Percentiles rank a stretch among this genome's conserved stretches.
Evolutionary conservation across 2,888 invertebrate genomes (phyloP).

Genomic region (Onthophagus sagittarius): DNA sequence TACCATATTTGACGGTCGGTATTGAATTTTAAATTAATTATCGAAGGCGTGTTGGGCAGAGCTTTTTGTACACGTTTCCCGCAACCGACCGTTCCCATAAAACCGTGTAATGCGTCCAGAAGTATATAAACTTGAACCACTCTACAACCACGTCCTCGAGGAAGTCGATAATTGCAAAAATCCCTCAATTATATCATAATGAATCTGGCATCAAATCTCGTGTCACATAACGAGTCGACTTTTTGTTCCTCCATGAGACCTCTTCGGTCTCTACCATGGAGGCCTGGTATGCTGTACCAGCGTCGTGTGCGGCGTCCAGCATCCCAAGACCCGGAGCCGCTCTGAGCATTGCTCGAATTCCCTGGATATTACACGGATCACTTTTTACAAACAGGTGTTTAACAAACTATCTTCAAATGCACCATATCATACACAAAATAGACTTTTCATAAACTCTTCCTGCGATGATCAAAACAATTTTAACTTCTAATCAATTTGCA

Average conservation of each 20-base stretch:
- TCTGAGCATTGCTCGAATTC: constrained; percentile 40
- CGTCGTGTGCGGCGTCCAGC: constrained; percentile 38
- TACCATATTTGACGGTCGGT: constrained; percentile 10
- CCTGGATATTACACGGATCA: constrained; percentile 39
- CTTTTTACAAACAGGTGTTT: constrained; percentile 9
- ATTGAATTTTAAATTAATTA: constrained; percentile 11
- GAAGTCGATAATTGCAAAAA: constrained; percentile 24
- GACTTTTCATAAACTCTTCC: background rate
- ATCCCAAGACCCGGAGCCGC: constrained; percentile 31
- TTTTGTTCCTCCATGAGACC: constrained; percentile 30
- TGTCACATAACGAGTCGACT: constrained; percentile 33
- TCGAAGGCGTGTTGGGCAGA: background rate
- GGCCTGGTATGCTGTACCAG: constrained; percentile 33
- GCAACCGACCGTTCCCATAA: background rate
- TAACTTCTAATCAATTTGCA: too few species aligned
- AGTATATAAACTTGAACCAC: background rate
- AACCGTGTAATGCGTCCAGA: background rate
- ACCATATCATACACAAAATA: background rate
- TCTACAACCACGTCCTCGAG: background rate
- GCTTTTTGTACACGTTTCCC: background rate
- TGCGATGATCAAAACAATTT: too few species aligned
- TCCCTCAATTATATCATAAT: constrained; percentile 35
- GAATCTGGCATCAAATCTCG: constrained; percentile 35
- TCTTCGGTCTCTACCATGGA: constrained; percentile 32
- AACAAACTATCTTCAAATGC: background rate